Conservation (phyloP, 2,888 invertebrate genomes). For the Disparrhopalites patrizii region DNA sequence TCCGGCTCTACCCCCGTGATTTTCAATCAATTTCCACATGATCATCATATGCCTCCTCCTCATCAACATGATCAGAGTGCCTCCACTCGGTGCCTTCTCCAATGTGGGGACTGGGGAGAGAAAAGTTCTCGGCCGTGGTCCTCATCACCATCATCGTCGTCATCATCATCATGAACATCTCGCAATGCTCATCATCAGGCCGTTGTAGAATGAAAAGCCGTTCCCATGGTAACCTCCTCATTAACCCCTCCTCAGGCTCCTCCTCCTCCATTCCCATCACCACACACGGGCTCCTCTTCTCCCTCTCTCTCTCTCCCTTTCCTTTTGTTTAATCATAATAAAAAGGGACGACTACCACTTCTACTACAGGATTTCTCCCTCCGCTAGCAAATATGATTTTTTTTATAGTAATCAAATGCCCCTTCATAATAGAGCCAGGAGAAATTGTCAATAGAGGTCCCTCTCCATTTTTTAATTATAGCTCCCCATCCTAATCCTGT, state of each 20-base stretch:
- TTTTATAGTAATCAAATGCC: too few species aligned
- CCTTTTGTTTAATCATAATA: too few species aligned
- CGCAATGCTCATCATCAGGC: neutral
- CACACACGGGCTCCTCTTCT: neutral
- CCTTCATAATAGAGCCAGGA: too few species aligned
- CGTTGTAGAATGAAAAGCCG: constrained; percentile 6
- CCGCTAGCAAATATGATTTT: too few species aligned
- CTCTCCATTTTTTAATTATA: too few species aligned
- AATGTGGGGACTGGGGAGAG: too few species aligned
- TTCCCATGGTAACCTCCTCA: constrained; percentile 11
- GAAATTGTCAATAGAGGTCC: too few species aligned
- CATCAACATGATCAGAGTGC: constrained; percentile 6
- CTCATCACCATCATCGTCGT: neutral
- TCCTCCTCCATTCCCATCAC: constrained; percentile 19
- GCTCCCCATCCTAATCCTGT: too few species aligned
- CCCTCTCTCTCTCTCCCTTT: neutral
- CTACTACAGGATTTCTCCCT: too few species aligned
- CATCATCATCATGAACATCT: neutral
- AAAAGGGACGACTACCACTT: too few species aligned
- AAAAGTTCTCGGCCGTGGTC: neutral
- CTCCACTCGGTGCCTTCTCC: neutral
- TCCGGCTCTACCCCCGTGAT: constrained; percentile 27
- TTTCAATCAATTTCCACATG: constrained; percentile 28
- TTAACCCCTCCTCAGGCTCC: constrained; percentile 25
- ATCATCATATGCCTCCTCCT: constrained; percentile 6